Conservation (phyloP, 37 sponge, comb jelly and placozoan species). For the Hexactinellida sp. region DNA sequence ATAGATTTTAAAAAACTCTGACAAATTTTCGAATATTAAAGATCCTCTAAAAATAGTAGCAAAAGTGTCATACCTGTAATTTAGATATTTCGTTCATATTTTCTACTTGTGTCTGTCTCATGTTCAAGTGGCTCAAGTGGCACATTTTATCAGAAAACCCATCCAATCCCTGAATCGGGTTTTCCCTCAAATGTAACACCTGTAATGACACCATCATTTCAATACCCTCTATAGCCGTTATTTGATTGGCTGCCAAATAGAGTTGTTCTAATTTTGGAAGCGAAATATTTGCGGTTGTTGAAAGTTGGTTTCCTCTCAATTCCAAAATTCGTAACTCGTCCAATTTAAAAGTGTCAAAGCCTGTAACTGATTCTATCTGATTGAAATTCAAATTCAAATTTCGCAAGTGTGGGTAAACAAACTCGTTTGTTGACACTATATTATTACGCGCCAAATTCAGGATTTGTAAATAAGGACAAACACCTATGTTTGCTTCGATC, state of each 20-base stretch:
- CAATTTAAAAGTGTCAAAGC: slow-evolving; percentile 34
- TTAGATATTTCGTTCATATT: neutral
- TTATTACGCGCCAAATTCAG: slow-evolving; percentile 64
- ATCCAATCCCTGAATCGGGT: slow-evolving; percentile 49
- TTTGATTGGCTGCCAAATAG: slow-evolving; percentile 67
- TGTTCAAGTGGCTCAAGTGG: slow-evolving; percentile 73
- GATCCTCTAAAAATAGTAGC: too few relatives aligned
- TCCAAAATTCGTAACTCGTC: slow-evolving; percentile 50
- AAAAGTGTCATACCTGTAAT: neutral
- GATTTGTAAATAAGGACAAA: slow-evolving; percentile 70
- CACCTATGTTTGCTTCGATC: slow-evolving; percentile 33
- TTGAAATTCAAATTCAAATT: slow-evolving; percentile 73
- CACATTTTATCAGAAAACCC: slow-evolving; percentile 61
- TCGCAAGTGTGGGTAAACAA: slow-evolving; percentile 64
- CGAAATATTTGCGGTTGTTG: slow-evolving; percentile 30
- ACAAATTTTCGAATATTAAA: too few relatives aligned
- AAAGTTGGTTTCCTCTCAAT: slow-evolving; percentile 61
- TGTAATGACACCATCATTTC: slow-evolving; percentile 43
- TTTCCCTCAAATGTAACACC: slow-evolving; percentile 73
- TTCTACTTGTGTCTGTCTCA: slow-evolving; percentile 40
- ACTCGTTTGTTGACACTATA: slow-evolving; percentile 51
- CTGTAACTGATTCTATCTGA: slow-evolving; percentile 48
- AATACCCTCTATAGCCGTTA: slow-evolving; percentile 47
- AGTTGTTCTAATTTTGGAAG: slow-evolving; percentile 63
- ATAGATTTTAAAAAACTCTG: too few relatives aligned